These are phyloP conservation scores for Microtus pennsylvanicus DNA, from an alignment of 2,113 vertebrate species.

Conservation along the genomic window DNA sequence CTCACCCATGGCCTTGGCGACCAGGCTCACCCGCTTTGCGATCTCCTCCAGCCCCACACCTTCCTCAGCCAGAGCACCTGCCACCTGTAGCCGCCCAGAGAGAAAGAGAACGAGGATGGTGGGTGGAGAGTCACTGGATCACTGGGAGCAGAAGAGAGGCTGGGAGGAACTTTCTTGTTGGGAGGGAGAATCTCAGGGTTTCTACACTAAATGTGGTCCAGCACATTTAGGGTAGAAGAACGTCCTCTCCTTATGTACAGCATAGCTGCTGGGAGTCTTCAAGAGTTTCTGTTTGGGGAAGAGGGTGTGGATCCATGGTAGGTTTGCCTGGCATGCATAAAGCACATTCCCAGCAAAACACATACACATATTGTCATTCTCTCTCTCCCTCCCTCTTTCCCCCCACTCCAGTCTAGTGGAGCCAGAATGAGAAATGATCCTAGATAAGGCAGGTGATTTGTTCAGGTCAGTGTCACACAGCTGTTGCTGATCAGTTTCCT, in stretches of 20 bases:
- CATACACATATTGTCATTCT: background rate
- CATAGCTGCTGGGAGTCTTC: background rate
- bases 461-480: background rate
- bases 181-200: background rate
- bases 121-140: background rate
- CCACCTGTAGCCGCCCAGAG: slow-evolving; percentile 87
- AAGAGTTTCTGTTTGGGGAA: background rate
- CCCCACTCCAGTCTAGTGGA: background rate
- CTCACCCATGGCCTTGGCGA: slow-evolving; percentile 89
- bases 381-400: background rate
- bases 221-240: background rate
- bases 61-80: slow-evolving; percentile 94
- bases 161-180: background rate
- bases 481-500: background rate
- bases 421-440: background rate
- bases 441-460: background rate
- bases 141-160: background rate
- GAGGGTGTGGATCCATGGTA: background rate
- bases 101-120: background rate
- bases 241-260: background rate
- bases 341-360: background rate
- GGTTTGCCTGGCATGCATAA: background rate
- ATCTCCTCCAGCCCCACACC: slow-evolving; percentile 91
- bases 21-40: slow-evolving; percentile 82
- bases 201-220: background rate